These are phyloP conservation scores for Petrolisthes cinctipes DNA, from an alignment of 2,888 invertebrate genomes.

Conservation along the genomic window DNA sequence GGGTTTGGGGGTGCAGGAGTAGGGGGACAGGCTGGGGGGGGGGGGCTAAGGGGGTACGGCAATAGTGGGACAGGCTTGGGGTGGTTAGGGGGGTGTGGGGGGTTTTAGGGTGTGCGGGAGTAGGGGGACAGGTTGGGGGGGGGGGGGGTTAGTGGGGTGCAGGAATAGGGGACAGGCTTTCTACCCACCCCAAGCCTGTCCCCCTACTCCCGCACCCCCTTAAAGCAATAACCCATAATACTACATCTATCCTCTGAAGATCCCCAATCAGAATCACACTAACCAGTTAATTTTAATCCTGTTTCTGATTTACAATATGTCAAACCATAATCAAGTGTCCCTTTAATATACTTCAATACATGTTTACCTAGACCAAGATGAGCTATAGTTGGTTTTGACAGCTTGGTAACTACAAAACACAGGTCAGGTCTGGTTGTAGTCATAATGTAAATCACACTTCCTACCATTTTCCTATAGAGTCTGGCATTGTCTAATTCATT, in stretches of 20 bases:
- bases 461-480: constrained; percentile 4
- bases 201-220: too few species aligned
- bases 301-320: constrained; percentile 9
- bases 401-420: not conserved
- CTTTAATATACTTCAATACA: constrained; percentile 22
- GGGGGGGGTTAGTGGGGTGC: too few species aligned
- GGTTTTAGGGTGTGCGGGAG: too few species aligned
- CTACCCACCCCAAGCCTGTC: too few species aligned
- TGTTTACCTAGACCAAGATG: constrained; percentile 13
- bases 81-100: too few species aligned
- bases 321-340: constrained; percentile 6
- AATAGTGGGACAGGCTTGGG: too few species aligned
- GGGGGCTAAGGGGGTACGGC: too few species aligned
- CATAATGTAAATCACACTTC: constrained; percentile 25
- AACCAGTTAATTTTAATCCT: constrained; percentile 9
- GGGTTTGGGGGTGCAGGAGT: too few species aligned
- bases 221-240: too few species aligned
- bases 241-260: constrained; percentile 9
- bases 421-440: constrained; percentile 1
- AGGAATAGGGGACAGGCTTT: too few species aligned
- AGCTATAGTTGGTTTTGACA: not conserved
- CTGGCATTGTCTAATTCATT: constrained; percentile 3
- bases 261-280: constrained; percentile 26
- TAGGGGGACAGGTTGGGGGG: too few species aligned
- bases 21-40: too few species aligned